These are phyloP conservation scores for Zophobas atratus DNA, from an alignment of 1,140 invertebrate species.

Conservation along the genomic window DNA sequence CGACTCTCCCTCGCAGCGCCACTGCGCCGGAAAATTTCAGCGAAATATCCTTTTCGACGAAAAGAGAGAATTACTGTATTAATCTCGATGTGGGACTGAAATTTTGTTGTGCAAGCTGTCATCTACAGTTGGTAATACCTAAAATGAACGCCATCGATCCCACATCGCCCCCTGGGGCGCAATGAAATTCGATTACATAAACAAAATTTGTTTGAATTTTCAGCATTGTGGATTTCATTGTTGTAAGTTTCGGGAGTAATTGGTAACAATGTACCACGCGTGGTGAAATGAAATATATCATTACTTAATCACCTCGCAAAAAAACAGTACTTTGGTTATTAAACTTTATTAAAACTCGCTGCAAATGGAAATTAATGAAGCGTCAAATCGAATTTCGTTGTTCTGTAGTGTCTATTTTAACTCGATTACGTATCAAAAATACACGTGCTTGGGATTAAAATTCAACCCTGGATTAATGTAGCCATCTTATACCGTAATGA, in stretches of 20 bases:
- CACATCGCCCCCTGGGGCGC: background rate
- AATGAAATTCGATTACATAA: constrained; percentile 30
- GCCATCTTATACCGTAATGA: too few species aligned
- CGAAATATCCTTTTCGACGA: too few species aligned
- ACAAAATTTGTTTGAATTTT: constrained; percentile 12
- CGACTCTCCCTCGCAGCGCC: too few species aligned
- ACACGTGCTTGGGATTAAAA: too few species aligned
- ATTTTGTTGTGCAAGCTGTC: constrained; percentile 22
- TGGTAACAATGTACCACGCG: background rate
- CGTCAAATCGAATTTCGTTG: constrained; percentile 28
- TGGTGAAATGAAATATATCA: background rate
- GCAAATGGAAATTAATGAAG: constrained; percentile 29
- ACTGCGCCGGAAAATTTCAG: too few species aligned
- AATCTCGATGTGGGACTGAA: background rate
- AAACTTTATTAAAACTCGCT: constrained; percentile 25
- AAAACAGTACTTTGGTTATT: background rate
- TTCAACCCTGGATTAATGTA: too few species aligned
- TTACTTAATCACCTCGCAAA: background rate
- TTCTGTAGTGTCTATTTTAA: constrained; percentile 27
- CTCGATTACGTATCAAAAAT: background rate
- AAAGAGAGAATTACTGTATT: too few species aligned
- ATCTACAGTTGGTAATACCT: constrained; percentile 10
- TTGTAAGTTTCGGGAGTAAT: background rate
- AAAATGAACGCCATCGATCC: constrained; percentile 13
- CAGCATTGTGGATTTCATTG: background rate